phyloP scores from a whole-genome alignment of 1,140 invertebrate genomes.

The Cardiocondyla obscurior region DNA sequence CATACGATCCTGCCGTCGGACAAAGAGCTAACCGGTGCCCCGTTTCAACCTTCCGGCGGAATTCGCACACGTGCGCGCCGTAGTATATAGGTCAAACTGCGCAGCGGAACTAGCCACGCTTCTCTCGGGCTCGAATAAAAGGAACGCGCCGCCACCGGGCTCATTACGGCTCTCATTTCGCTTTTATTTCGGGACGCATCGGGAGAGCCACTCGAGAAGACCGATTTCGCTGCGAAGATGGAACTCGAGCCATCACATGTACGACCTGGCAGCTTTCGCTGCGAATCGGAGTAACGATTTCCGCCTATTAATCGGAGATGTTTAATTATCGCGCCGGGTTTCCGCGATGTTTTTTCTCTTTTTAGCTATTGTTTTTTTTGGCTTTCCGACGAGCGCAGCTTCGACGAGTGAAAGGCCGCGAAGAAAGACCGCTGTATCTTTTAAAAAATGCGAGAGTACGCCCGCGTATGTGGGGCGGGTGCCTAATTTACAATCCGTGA shows the following conservation, averaged over 20 bases:
- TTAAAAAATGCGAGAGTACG: slow-evolving; percentile 71
- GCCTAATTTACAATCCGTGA: slow-evolving; percentile 74
- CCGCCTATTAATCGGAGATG: too few species aligned
- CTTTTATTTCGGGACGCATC: background rate
- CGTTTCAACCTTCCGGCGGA: slow-evolving; percentile 62
- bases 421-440: slow-evolving; percentile 1
- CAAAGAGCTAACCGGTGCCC: slow-evolving; percentile 50
- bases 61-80: slow-evolving; percentile 62
- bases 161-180: slow-evolving; percentile 30
- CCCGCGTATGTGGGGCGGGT: slow-evolving; percentile 51
- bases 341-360: too few species aligned
- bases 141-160: slow-evolving; percentile 20
- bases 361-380: background rate
- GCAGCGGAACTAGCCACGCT: slow-evolving; percentile 53
- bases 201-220: slow-evolving; percentile 42
- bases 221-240: background rate
- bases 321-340: too few species aligned
- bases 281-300: too few species aligned
- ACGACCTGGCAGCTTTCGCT: slow-evolving; percentile 59
- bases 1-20: slow-evolving; percentile 52
- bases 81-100: slow-evolving; percentile 76
- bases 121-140: slow-evolving; percentile 24
- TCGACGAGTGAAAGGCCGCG: too few species aligned
- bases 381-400: background rate
- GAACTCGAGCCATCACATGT: slow-evolving; percentile 61